Conservation (phyloP, 2,888 invertebrate species). For the Drosophila bunnanda region DNA sequence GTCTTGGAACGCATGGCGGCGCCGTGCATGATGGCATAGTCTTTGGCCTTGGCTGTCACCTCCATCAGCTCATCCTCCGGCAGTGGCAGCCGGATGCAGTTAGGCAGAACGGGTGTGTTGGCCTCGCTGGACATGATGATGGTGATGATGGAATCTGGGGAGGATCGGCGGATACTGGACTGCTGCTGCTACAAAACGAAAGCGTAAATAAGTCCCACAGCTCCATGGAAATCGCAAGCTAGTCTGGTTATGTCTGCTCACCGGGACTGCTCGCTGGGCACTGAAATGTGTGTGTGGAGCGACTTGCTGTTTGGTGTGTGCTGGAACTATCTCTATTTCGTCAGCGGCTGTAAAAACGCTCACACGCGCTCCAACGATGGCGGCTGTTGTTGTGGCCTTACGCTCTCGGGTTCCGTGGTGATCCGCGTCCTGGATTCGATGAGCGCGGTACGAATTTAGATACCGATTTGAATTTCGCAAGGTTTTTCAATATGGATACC, state of each 20-base stretch:
- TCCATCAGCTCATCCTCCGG: constrained; percentile 87
- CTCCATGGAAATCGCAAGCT: not conserved
- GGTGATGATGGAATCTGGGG: not conserved
- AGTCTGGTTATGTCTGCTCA: constrained; percentile 19
- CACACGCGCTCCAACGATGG: constrained; percentile 11
- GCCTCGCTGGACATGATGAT: constrained; percentile 60
- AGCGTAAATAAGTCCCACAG: not conserved
- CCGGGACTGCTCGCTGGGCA: constrained; percentile 39
- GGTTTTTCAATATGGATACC: constrained; percentile 4
- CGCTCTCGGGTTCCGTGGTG: constrained; percentile 10
- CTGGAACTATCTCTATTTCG: constrained; percentile 28
- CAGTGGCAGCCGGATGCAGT: constrained; percentile 88
- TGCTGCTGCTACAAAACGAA: constrained; percentile 1
- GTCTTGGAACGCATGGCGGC: constrained; percentile 91
- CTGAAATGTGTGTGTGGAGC: constrained; percentile 8
- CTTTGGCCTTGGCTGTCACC: constrained; percentile 90
- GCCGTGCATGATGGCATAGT: constrained; percentile 94
- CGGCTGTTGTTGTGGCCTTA: constrained; percentile 7
- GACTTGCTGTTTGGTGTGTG: constrained; percentile 6
- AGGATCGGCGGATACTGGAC: constrained; percentile 7
- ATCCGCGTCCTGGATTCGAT: not conserved
- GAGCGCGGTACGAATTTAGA: constrained; percentile 1
- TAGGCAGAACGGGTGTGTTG: constrained; percentile 70
- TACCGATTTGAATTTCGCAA: not conserved
- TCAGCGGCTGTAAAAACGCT: constrained; percentile 13